Evolutionary conservation across 2,797 vertebrate species (phyloP).

Genomic region (Pteronotus mesoamericanus): DNA sequence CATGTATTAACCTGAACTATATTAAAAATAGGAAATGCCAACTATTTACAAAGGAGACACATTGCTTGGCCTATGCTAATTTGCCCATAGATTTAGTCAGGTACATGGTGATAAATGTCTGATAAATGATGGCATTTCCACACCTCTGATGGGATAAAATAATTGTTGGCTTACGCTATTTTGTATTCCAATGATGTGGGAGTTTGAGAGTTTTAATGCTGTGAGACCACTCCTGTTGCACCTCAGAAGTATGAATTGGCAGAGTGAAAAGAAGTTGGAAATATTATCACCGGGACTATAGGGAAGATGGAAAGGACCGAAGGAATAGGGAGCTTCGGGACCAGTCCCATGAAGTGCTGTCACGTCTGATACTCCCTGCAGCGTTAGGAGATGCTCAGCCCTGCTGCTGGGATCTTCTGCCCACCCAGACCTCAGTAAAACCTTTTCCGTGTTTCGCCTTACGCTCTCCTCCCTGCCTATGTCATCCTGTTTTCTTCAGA

Average conservation of each 20-base stretch:
- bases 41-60: neutral
- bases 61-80: neutral
- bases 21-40: neutral
- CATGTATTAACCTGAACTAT: neutral
- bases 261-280: neutral
- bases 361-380: neutral
- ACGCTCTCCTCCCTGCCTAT: neutral
- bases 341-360: neutral
- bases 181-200: neutral
- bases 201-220: neutral
- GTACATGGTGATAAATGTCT: neutral
- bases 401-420: neutral
- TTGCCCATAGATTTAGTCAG: neutral
- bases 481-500: neutral
- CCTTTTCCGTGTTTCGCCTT: neutral
- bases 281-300: neutral
- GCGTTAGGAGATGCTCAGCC: neutral
- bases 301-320: neutral
- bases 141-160: neutral
- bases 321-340: neutral
- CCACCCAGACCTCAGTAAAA: neutral
- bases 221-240: neutral
- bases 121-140: neutral
- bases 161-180: neutral
- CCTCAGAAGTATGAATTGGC: neutral